Percentiles rank a stretch among this genome's conserved stretches.
Conservation (phyloP, 1,140 invertebrate species). For the Drosophila bocki region DNA sequence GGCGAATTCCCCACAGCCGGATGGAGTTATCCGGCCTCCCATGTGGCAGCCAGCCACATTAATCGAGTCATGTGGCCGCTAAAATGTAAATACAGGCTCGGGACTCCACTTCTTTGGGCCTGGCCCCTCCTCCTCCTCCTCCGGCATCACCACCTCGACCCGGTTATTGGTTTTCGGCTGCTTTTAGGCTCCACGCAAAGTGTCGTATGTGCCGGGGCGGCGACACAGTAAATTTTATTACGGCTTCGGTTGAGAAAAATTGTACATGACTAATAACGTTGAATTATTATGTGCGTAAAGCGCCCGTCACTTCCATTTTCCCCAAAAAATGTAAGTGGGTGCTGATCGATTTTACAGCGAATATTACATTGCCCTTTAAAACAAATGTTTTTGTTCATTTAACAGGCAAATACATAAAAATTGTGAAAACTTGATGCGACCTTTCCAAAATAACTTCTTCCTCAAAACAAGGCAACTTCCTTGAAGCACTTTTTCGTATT, state of each 20-base stretch:
- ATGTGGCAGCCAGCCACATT: conserved; percentile 49
- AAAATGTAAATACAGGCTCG: conserved; percentile 50
- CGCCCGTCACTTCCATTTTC: conserved; percentile 42
- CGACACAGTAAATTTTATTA: conserved; percentile 71
- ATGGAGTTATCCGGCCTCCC: conserved; percentile 3
- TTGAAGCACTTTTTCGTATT: not conserved
- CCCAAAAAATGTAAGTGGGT: conserved; percentile 41
- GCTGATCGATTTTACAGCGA: conserved; percentile 13
- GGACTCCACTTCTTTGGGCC: conserved; percentile 12
- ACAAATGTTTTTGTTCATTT: not conserved
- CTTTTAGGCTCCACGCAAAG: conserved; percentile 25
- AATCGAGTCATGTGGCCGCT: conserved; percentile 53
- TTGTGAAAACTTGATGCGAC: not conserved
- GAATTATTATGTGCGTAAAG: conserved; percentile 53
- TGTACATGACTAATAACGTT: conserved; percentile 77
- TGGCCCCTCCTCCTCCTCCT: conserved; percentile 8
- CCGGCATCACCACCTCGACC: conserved; percentile 1
- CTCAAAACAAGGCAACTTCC: not conserved
- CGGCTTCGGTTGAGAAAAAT: conserved; percentile 64
- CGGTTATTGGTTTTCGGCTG: conserved; percentile 44
- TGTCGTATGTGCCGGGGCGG: conserved; percentile 23
- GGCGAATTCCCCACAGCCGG: not conserved
- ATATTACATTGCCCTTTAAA: conserved; percentile 5
- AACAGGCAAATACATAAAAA: not conserved
- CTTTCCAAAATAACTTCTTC: not conserved